A percentile compares a stretch with the other conserved stretches of the same genome.
These are phyloP conservation scores for Alouatta palliata DNA, from an alignment of 2,113 vertebrate genomes.

Conservation along the genomic window DNA sequence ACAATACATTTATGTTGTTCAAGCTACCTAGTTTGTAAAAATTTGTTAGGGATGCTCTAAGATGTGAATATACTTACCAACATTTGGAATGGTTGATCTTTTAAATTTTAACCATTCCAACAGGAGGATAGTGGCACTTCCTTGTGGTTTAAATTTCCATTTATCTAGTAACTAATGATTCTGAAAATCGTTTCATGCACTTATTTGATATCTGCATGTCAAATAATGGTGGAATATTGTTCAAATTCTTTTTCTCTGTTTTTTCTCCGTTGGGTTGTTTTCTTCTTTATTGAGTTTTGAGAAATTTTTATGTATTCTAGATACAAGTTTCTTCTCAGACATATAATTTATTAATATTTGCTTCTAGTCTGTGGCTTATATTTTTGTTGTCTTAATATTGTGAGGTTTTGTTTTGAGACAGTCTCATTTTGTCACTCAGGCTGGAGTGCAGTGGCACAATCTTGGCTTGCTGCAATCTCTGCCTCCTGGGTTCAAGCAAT, in stretches of 20 bases:
- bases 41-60: background rate
- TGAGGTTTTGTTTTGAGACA: no score
- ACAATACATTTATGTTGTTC: background rate
- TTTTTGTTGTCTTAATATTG: background rate
- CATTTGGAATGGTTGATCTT: background rate
- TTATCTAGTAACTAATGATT: background rate
- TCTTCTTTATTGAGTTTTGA: background rate
- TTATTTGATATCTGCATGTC: background rate
- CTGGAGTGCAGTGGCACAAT: no score
- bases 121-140: background rate
- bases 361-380: background rate
- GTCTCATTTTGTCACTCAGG: no score
- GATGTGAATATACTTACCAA: background rate
- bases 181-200: background rate
- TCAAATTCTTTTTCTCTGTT: background rate
- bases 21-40: background rate
- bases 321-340: background rate
- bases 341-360: conserved; percentile 5
- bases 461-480: no score
- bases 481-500: no score
- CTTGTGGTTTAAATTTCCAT: background rate
- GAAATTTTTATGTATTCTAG: background rate
- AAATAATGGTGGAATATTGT: background rate
- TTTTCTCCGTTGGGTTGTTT: background rate
- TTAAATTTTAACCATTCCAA: background rate